Evolutionary conservation across 2,888 invertebrate species (phyloP).

Genomic region (Colostygia pectinataria): DNA sequence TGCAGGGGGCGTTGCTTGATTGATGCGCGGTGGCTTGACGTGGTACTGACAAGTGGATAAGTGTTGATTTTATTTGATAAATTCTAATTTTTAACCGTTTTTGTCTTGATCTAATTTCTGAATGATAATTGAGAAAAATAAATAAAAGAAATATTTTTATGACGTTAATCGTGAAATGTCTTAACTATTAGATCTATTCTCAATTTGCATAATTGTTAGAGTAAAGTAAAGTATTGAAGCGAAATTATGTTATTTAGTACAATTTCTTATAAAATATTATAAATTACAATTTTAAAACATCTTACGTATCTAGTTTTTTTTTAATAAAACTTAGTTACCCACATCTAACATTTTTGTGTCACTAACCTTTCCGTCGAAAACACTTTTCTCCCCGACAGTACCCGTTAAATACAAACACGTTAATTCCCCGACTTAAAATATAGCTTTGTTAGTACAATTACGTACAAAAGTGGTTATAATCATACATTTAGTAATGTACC

Average conservation of each 20-base stretch:
- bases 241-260: too few species aligned
- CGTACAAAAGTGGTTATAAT: conserved; percentile 29
- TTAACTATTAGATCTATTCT: too few species aligned
- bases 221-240: too few species aligned
- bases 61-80: not conserved
- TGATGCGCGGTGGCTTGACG: conserved; percentile 26
- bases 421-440: conserved; percentile 25
- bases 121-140: too few species aligned
- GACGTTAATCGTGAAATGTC: too few species aligned
- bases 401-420: conserved; percentile 25
- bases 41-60: conserved; percentile 7
- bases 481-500: conserved; percentile 30
- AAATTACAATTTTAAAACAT: too few species aligned
- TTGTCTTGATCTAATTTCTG: not conserved
- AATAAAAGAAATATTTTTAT: too few species aligned
- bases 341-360: not conserved
- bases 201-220: too few species aligned
- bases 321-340: too few species aligned
- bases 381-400: conserved; percentile 14
- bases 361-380: conserved; percentile 1
- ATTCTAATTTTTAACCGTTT: too few species aligned
- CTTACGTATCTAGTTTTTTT: too few species aligned
- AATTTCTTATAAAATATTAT: too few species aligned
- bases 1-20: conserved; percentile 25
- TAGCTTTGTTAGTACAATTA: conserved; percentile 31